Percentiles rank a stretch among this genome's conserved stretches.
These are phyloP conservation scores for Zygogramma bicolorata DNA, from an alignment of 2,888 invertebrate species.

Conservation along the genomic window DNA sequence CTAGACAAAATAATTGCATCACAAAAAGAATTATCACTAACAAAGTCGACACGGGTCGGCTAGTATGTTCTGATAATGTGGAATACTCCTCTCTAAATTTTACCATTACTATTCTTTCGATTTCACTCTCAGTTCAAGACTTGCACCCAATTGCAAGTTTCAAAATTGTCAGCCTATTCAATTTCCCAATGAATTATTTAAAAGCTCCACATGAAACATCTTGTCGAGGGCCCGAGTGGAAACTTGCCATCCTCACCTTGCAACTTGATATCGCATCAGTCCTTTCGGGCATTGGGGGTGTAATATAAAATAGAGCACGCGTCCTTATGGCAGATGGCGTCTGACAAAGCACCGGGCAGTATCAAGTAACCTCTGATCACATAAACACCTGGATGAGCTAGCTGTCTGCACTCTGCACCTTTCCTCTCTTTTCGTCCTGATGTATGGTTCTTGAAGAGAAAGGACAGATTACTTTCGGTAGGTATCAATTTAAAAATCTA, in stretches of 20 bases:
- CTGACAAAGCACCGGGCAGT: constrained; percentile 44
- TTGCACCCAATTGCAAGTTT: no score
- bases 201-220: not conserved
- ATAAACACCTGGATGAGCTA: constrained; percentile 49
- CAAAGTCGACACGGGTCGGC: no score
- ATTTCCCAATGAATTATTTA: no score
- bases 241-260: constrained; percentile 2
- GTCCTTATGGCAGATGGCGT: constrained; percentile 43
- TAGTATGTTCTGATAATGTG: no score
- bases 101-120: no score
- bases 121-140: no score
- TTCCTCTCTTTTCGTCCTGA: constrained; percentile 22
- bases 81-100: no score
- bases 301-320: constrained; percentile 42
- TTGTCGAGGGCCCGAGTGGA: not conserved
- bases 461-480: not conserved
- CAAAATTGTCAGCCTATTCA: no score
- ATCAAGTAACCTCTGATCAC: constrained; percentile 47
- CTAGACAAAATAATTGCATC: no score
- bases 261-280: constrained; percentile 19
- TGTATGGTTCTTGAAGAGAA: not conserved
- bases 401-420: constrained; percentile 36
- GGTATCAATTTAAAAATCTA: constrained; percentile 4
- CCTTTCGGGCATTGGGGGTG: constrained; percentile 19
- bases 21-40: no score